Percentiles rank a stretch among this genome's conserved stretches.
Conservation (phyloP, 1,140 invertebrate species). For the Amphibalanus amphitrite region DNA sequence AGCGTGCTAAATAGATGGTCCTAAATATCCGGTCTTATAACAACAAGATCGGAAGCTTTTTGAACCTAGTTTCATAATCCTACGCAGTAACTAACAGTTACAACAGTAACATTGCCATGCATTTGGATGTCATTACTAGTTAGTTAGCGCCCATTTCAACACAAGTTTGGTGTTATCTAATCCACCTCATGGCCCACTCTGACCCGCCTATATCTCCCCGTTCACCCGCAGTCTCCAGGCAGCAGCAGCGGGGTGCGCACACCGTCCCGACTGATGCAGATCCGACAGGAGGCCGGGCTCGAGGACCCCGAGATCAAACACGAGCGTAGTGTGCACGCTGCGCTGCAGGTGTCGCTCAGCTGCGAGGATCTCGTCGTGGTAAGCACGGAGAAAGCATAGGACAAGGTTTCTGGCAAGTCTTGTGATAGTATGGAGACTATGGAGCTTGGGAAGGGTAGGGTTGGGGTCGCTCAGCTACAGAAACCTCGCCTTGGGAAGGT, state of each 20-base stretch:
- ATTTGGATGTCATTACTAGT: not conserved
- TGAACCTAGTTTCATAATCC: no score
- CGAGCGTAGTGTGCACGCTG: slow-evolving; percentile 1
- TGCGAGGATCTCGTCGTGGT: slow-evolving; percentile 1
- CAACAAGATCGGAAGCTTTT: no score
- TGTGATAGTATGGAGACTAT: no score
- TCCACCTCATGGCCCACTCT: not conserved
- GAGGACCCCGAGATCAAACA: not conserved
- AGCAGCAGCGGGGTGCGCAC: slow-evolving; percentile 1
- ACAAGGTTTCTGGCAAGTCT: no score
- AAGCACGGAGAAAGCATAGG: no score
- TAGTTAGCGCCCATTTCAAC: not conserved
- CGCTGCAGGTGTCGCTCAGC: not conserved
- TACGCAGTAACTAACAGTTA: no score
- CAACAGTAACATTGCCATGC: not conserved
- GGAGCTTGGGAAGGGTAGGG: no score
- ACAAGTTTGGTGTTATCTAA: not conserved
- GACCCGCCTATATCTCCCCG: not conserved
- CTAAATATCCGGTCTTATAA: no score
- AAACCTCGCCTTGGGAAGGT: no score
- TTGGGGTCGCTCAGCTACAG: no score
- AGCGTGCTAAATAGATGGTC: not conserved
- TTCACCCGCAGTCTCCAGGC: not conserved
- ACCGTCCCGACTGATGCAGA: slow-evolving; percentile 3
- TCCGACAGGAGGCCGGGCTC: not conserved